Evolutionary conservation across 2,797 vertebrate genomes (phyloP).

Genomic region (Falco biarmicus): DNA sequence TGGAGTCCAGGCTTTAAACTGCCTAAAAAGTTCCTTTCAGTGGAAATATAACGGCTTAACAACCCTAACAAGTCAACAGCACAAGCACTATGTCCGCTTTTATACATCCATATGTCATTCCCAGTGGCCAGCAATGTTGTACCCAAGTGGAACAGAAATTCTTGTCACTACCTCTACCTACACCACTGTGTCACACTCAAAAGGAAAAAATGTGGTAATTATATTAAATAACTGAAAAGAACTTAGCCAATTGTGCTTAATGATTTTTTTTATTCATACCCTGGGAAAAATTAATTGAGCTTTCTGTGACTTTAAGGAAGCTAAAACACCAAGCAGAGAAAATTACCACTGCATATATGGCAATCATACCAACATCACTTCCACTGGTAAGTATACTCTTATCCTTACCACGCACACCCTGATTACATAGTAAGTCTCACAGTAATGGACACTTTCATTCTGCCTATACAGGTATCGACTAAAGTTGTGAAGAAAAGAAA

Average conservation of each 20-base stretch:
- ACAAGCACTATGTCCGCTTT: not conserved
- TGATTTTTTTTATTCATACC: not conserved
- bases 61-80: not conserved
- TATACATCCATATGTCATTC: not conserved
- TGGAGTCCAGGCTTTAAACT: not conserved
- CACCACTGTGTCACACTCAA: not conserved
- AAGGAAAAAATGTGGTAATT: not conserved
- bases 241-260: not conserved
- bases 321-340: not conserved
- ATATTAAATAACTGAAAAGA: not conserved
- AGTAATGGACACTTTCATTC: not conserved
- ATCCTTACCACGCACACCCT: not conserved
- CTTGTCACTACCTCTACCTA: not conserved
- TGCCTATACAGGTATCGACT: not conserved
- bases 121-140: not conserved
- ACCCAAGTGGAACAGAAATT: not conserved
- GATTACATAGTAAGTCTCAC: not conserved
- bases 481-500: constrained; percentile 26
- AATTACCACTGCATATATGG: not conserved
- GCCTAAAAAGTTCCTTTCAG: not conserved
- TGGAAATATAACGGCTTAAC: not conserved
- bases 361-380: not conserved
- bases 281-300: not conserved
- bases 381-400: not conserved
- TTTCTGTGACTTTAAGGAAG: not conserved